Conservation (phyloP, 2,113 vertebrate genomes). For the Hemicordylus capensis region DNA sequence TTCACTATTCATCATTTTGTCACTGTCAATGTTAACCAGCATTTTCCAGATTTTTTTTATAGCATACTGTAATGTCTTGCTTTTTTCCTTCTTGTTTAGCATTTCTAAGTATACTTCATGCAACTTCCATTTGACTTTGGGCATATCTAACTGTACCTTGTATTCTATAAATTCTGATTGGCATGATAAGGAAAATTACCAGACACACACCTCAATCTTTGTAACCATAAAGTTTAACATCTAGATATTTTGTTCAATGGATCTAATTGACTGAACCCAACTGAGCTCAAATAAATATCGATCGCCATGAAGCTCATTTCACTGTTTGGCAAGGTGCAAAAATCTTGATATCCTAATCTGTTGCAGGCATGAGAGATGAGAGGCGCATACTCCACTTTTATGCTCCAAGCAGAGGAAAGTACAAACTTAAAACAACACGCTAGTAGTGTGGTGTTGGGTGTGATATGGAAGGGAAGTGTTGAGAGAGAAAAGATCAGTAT, state of each 20-base stretch:
- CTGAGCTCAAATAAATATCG: background rate
- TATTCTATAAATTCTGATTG: background rate
- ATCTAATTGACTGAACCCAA: background rate
- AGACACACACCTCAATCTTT: background rate
- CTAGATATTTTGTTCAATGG: background rate
- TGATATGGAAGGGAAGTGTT: no score
- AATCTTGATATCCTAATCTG: background rate
- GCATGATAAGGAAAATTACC: background rate
- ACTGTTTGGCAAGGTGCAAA: background rate
- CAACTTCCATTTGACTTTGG: background rate
- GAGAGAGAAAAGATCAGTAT: no score
- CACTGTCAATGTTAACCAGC: background rate
- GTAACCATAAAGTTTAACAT: background rate
- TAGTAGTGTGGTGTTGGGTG: background rate
- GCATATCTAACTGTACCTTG: background rate
- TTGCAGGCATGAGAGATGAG: background rate
- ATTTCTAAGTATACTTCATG: background rate
- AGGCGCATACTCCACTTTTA: no score
- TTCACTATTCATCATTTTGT: background rate
- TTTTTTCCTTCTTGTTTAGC: background rate
- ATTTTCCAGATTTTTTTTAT: background rate
- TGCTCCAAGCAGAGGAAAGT: background rate
- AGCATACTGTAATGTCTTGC: background rate
- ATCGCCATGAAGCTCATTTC: background rate
- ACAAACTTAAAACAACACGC: background rate